phyloP scores from a whole-genome alignment of 2,113 vertebrate species.

The Nesogale talazaci region DNA sequence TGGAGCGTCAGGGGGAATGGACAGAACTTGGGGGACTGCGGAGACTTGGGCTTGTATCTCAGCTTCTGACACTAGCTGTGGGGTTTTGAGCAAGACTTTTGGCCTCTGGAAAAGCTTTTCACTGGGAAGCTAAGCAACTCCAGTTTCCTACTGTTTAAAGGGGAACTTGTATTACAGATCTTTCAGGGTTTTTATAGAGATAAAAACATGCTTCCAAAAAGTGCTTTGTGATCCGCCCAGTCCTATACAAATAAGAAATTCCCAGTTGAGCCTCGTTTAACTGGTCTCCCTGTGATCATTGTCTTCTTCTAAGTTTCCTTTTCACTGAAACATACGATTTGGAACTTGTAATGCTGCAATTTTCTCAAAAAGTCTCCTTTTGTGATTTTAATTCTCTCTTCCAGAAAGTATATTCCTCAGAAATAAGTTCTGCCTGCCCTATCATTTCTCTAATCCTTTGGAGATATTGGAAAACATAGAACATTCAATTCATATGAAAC shows the following conservation, averaged over 20 bases:
- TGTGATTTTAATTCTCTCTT: conserved; percentile 41
- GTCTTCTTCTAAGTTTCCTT: not conserved
- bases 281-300: not conserved
- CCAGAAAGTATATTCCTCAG: not conserved
- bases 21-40: not conserved
- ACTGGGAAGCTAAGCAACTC: not conserved
- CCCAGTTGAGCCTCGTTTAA: conserved; percentile 15
- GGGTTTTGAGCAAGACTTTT: not conserved
- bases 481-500: not conserved
- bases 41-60: not conserved
- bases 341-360: not conserved
- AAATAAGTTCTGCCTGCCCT: not conserved
- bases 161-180: not conserved
- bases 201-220: not conserved
- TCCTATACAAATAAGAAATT: not conserved
- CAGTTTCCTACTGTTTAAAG: not conserved
- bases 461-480: not conserved
- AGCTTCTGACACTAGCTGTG: not conserved
- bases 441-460: not conserved
- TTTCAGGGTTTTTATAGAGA: not conserved
- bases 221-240: not conserved
- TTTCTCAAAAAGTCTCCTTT: conserved; percentile 16
- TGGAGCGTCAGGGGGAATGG: not conserved
- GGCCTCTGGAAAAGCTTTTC: not conserved
- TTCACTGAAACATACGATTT: conserved; percentile 26